These are phyloP conservation scores for Cantharis nigra DNA, from an alignment of 2,888 invertebrate genomes.

Conservation along the genomic window DNA sequence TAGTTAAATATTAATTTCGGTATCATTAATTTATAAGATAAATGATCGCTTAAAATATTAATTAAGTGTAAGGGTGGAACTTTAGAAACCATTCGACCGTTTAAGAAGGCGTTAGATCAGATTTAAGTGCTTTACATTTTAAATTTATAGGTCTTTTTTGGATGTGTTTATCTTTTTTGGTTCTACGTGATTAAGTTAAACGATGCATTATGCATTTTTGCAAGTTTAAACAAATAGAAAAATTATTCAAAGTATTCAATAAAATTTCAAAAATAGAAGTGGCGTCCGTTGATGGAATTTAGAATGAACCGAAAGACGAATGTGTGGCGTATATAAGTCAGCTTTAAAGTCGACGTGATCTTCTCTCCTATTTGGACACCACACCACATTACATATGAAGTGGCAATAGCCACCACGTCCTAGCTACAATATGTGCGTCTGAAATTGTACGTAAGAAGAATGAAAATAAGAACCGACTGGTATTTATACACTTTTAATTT, in stretches of 20 bases:
- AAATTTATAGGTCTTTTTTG: constrained; percentile 27
- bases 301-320: constrained; percentile 27
- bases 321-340: constrained; percentile 27
- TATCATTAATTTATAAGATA: constrained; percentile 52
- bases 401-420: constrained; percentile 35
- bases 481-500: not conserved
- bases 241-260: constrained; percentile 25
- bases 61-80: constrained; percentile 46
- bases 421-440: constrained; percentile 30
- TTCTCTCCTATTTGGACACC: constrained; percentile 31
- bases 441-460: constrained; percentile 25
- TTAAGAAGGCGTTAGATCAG: constrained; percentile 25
- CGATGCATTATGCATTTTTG: not conserved
- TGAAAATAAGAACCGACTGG: not conserved
- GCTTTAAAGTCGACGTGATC: constrained; percentile 23
- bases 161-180: constrained; percentile 14
- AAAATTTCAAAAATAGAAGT: constrained; percentile 26
- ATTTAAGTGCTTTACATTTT: constrained; percentile 26
- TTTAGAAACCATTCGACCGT: constrained; percentile 33
- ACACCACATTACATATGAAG: constrained; percentile 33
- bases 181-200: constrained; percentile 9
- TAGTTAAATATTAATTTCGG: constrained; percentile 53
- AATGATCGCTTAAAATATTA: constrained; percentile 51
- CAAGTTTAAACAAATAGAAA: constrained; percentile 2
- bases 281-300: constrained; percentile 27